Evolutionary conservation across 2,888 invertebrate genomes (phyloP), one percentile per base, ranked within the genome.

Genomic region (Yponomeuta malinellus): DNA sequence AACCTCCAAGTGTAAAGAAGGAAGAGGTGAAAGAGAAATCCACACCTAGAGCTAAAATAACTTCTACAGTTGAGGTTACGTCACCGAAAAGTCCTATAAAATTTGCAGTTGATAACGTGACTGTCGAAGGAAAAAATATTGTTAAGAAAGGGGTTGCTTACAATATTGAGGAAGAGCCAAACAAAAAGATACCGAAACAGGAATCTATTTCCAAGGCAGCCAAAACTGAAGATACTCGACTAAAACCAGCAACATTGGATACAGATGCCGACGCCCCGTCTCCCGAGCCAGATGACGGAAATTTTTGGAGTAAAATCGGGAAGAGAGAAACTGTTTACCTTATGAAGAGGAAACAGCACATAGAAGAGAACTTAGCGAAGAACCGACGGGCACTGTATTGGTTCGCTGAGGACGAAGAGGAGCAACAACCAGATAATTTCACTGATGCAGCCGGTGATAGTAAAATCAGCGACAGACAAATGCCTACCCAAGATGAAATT

Each of bases 281-380:
- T 1, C 87, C 89, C 48, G 91, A 90, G 74, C 86, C 87, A 10
- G 92, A 91, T 1, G 87, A 87, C 73, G 90, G 89, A 12, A 94
- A 95, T 79, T 95, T 95, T 85, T 95, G 95, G 95, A 92, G 93
- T 43, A 93, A 92, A 84, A 94, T 95, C 73, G 95, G 94, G 5
- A 93, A 93, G 75, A 86, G 95, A 73, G 95, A 95, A 84, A 94
- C 94, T n/a, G 84, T 94, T 65, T 94, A 94, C 78, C 91, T 94
- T 79, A 84, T 85, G 71, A 93, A 93, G 77, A 90, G 94, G 73
- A 94, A 93, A 78, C 89, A 93, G 81, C 82, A 87, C 67, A 76
- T 93, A 67, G 82, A 87, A 48, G 93, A 93, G 73, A 80, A 79
- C 15, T 88, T 82, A 76, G 86, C 90, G 76, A 83, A 87, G 74